Evolutionary conservation across 2,888 invertebrate genomes (phyloP), one percentile per base, ranked within the genome.

Genomic region (Acanthopleura granulata): DNA sequence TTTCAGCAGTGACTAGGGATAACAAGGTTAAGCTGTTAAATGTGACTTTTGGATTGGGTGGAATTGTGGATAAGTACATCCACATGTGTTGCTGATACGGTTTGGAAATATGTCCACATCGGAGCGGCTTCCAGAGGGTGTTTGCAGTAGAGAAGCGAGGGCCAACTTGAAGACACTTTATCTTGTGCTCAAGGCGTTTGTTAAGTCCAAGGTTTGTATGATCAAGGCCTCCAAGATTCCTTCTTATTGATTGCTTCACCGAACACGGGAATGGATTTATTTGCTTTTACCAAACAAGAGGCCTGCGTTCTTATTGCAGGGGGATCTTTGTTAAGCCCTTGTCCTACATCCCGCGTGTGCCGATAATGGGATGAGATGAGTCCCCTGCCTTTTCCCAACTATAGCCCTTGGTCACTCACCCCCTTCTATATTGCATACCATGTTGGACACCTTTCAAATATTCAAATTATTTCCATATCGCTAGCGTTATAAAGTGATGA

Each of bases 401-500:
- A 12, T 57, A 12, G 22, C 57, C 57, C 57, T 57, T 22, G 22
- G 57, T 57, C 57, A 57, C 12, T n/a, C 57, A 18, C 57, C 18
- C n/a, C 12, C 57, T 9, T 40, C 57, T 12, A 57, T 12, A 57
- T 6, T 57, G 57, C 57, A 9, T 57, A 3, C 12, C 57, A 57
- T 9, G 22, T 57, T 22, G 22, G 18, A n/a, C 22, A 18, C 57
- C 18, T 57, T 57, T 22, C 57, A 57, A 57, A 57, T 57, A 57
- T 57, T 57, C 57, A 57, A 18, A 57, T 57, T 57, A 57, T 57
- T 57, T 57, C 57, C 57, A 57, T 57, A 57, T 22, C 22, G 12
- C 22, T 57, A 22, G 22, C n/a, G 3, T 57, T 12, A 57, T 57
- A 57, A 57, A 57, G n/a, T 57, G 57, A 57, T 57, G 57, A 22